Percentiles rank a stretch among this genome's conserved stretches.
These are phyloP conservation scores for Lycocerus yunnanus DNA, from an alignment of 2,888 invertebrate species.

Conservation along the genomic window DNA sequence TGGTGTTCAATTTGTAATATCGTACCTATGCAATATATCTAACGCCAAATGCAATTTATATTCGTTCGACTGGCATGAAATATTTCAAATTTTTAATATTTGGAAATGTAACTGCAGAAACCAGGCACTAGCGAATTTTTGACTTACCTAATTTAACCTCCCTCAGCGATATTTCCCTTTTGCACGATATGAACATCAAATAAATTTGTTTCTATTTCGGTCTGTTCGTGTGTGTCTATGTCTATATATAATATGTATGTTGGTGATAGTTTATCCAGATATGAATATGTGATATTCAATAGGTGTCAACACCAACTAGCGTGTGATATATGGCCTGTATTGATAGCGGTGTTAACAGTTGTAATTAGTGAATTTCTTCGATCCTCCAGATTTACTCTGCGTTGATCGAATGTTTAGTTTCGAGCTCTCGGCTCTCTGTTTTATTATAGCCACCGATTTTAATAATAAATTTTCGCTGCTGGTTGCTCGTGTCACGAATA, in stretches of 20 bases:
- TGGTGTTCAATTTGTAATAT: slow-evolving; percentile 21
- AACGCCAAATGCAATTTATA: slow-evolving; percentile 25
- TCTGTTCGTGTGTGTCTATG: background rate
- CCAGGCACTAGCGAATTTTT: background rate
- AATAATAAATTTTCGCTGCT: background rate
- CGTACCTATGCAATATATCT: slow-evolving; percentile 2
- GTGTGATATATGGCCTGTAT: slow-evolving; percentile 33
- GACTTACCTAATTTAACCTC: background rate
- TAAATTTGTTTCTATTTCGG: background rate
- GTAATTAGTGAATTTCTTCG: slow-evolving; percentile 37
- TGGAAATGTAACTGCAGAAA: slow-evolving; percentile 15
- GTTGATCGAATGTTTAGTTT: background rate
- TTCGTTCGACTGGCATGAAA: slow-evolving; percentile 16
- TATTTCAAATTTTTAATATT: slow-evolving; percentile 27
- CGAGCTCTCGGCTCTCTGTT: background rate
- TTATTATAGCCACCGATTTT: background rate
- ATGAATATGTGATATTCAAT: slow-evolving; percentile 36
- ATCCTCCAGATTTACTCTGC: slow-evolving; percentile 6
- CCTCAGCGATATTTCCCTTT: background rate
- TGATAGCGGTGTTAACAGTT: slow-evolving; percentile 39
- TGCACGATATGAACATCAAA: background rate
- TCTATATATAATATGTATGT: background rate
- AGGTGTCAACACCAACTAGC: slow-evolving; percentile 34
- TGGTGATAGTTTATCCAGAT: slow-evolving; percentile 9
- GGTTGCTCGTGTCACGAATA: background rate